Percentiles rank a stretch among this genome's conserved stretches.
Conservation (phyloP, 2,888 invertebrate species). For the Agriopis marginaria region DNA sequence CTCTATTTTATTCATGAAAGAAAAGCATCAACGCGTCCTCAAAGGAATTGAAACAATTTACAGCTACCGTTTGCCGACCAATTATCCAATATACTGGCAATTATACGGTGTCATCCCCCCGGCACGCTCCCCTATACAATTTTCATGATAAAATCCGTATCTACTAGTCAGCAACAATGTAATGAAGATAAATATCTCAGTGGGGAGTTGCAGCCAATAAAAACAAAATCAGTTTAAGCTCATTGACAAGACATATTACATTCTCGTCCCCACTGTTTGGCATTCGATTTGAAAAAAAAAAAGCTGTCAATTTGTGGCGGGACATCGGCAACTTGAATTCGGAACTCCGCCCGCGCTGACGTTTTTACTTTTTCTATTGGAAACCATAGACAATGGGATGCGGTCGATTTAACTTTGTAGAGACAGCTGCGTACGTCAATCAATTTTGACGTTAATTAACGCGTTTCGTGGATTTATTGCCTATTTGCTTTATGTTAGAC, state of each 20-base stretch:
- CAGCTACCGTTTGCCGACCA: conserved; percentile 65
- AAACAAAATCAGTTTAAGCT: conserved; percentile 47
- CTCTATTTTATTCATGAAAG: conserved; percentile 50
- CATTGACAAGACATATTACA: conserved; percentile 79
- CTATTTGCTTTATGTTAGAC: conserved; percentile 40
- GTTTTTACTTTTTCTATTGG: conserved; percentile 45
- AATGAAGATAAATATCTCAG: conserved; percentile 84
- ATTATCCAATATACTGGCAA: conserved; percentile 80
- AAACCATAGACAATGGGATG: conserved; percentile 53
- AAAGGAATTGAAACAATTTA: conserved; percentile 71
- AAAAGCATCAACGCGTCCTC: conserved; percentile 52
- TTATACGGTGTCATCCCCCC: conserved; percentile 73
- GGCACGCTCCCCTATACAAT: conserved; percentile 70
- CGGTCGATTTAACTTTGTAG: conserved; percentile 56
- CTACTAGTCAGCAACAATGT: conserved; percentile 72
- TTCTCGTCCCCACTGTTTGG: conserved; percentile 53
- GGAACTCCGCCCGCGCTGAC: conserved; percentile 69
- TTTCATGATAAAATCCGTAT: conserved; percentile 80
- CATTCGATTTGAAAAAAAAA: conserved; percentile 34
- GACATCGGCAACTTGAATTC: conserved; percentile 29
- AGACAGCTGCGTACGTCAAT: conserved; percentile 61
- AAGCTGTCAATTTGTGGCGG: conserved; percentile 70
- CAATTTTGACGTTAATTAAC: conserved; percentile 61
- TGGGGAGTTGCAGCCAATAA: conserved; percentile 76
- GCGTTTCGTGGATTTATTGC: conserved; percentile 58